phyloP scores from a whole-genome alignment of 2,113 vertebrate species.

The Anas platyrhynchos region DNA sequence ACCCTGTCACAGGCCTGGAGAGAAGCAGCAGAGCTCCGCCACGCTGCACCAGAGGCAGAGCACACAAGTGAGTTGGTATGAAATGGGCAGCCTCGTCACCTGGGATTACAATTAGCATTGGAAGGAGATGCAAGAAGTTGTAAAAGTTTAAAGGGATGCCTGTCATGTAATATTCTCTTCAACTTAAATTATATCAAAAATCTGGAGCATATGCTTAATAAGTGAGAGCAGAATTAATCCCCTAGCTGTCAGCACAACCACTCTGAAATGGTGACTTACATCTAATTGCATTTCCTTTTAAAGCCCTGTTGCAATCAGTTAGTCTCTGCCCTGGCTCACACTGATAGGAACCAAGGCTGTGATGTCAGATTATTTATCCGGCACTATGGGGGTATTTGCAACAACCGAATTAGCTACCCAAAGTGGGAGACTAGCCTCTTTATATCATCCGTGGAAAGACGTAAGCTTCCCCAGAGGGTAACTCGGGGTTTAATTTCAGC shows the following conservation, averaged over 20 bases:
- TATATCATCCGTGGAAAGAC: background rate
- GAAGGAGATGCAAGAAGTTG: constrained; percentile 44
- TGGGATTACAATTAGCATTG: constrained; percentile 36
- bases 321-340: background rate
- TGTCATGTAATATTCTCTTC: constrained; percentile 63
- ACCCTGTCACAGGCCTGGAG: background rate
- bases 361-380: background rate
- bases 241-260: constrained; percentile 44
- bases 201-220: constrained; percentile 51
- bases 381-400: background rate
- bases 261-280: constrained; percentile 48
- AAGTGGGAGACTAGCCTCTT: background rate
- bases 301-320: constrained; percentile 15
- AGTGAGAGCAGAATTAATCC: constrained; percentile 63
- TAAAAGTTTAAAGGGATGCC: constrained; percentile 56
- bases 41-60: background rate
- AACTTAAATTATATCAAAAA: constrained; percentile 64
- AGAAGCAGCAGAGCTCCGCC: background rate
- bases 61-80: background rate
- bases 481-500: background rate
- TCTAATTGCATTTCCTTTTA: constrained; percentile 45
- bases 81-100: background rate
- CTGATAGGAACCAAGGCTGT: background rate
- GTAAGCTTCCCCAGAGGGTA: background rate
- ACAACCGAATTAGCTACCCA: background rate